Conservation (phyloP, 2,797 vertebrate species). For the Gallirallus australis region DNA sequence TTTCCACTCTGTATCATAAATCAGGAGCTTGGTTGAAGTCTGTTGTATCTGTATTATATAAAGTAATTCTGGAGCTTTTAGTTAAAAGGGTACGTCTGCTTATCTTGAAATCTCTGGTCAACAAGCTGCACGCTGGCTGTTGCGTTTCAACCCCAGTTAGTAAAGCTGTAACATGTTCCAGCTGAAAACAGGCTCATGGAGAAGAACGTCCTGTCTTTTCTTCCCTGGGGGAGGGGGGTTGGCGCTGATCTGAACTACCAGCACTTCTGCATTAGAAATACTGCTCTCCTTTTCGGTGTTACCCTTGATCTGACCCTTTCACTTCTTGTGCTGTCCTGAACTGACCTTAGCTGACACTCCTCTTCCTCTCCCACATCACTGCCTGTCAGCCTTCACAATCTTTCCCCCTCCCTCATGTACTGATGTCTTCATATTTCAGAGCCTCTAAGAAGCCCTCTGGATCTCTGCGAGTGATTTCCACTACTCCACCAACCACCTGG, state of each 20-base stretch:
- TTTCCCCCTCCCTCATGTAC: rapidly evolving
- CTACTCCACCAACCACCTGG: neutral
- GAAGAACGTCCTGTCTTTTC: neutral
- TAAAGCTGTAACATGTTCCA: neutral
- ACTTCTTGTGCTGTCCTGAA: neutral
- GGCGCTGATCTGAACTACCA: neutral
- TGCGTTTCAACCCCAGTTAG: neutral
- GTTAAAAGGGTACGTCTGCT: neutral
- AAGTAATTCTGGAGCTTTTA: neutral
- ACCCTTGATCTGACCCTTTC: neutral
- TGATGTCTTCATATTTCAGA: no score
- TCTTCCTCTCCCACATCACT: neutral
- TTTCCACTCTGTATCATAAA: neutral
- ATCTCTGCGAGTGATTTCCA: neutral
- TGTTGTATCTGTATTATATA: neutral
- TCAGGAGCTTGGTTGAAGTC: neutral
- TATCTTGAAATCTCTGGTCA: neutral
- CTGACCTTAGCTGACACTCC: rapidly evolving
- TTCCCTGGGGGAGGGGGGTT: neutral
- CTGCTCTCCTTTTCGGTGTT: neutral
- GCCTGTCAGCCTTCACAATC: no score
- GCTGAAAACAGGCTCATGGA: neutral
- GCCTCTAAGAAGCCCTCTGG: no score
- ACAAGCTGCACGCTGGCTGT: neutral
- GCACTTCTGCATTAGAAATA: neutral